Evolutionary conservation across 30 jellyfish, hydroid and myxozoan genomes (phyloP).

Genomic region (Cassiopea xamachana): DNA sequence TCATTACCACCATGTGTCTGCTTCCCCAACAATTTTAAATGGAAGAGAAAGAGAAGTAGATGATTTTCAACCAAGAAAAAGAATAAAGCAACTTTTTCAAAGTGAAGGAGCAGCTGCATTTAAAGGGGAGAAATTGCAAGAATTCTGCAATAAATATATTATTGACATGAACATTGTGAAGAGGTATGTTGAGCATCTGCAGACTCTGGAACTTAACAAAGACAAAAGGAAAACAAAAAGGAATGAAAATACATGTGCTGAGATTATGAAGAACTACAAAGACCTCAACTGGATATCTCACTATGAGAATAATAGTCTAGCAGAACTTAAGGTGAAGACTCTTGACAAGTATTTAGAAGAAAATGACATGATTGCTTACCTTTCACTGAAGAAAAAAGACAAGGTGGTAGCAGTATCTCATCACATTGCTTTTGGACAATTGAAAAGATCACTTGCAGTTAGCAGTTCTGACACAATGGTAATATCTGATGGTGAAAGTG

Average conservation of each 20-base stretch:
- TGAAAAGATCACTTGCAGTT: neutral
- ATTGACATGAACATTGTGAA: neutral
- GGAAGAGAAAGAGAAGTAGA: constrained; percentile 40
- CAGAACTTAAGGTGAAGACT: constrained; percentile 14
- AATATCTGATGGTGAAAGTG: constrained; percentile 6
- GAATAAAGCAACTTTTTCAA: constrained; percentile 10
- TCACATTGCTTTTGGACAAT: neutral
- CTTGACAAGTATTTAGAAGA: constrained; percentile 27
- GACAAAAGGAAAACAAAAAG: neutral
- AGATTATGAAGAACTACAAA: constrained; percentile 5
- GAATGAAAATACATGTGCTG: neutral
- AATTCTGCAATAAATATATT: constrained; percentile 19
- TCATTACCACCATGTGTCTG: constrained; percentile 17
- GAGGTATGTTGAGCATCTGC: constrained; percentile 13
- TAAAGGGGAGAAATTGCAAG: constrained; percentile 1
- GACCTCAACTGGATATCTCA: constrained; percentile 31
- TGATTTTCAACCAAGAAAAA: constrained; percentile 41
- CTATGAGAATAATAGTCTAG: neutral
- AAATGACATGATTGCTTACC: neutral
- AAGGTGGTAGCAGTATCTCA: constrained; percentile 2
- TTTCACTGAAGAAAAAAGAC: neutral
- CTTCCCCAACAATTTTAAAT: neutral
- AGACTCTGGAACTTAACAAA: neutral
- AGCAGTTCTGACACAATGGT: neutral
- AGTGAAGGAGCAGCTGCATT: neutral